Percentiles rank a stretch among this genome's conserved stretches.
Evolutionary conservation across 2,888 invertebrate genomes (phyloP).

Genomic region (Schizotus pectinicornis): DNA sequence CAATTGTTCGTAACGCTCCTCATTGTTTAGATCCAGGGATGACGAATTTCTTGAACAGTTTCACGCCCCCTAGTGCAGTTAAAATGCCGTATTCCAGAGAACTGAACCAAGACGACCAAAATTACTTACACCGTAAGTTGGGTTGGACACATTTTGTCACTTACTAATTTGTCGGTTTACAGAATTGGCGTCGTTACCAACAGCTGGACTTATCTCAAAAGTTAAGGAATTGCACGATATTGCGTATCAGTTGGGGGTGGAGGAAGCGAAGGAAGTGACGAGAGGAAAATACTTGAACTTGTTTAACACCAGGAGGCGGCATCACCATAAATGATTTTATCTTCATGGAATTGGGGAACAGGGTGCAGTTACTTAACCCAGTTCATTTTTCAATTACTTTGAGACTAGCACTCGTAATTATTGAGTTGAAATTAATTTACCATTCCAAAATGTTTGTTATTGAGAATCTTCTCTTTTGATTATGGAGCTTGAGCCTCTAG

Average conservation of each 20-base stretch:
- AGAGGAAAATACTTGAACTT: conserved; percentile 93
- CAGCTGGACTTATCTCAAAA: conserved; percentile 87
- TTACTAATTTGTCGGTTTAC: too few species aligned
- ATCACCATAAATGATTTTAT: too few species aligned
- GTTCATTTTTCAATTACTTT: too few species aligned
- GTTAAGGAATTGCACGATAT: conserved; percentile 93
- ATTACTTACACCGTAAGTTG: conserved; percentile 78
- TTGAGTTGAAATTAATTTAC: too few species aligned
- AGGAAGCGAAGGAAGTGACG: conserved; percentile 96
- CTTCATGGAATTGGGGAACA: too few species aligned
- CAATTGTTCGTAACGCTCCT: neutral
- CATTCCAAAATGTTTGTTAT: too few species aligned
- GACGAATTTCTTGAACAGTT: conserved; percentile 79
- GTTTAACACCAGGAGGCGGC: conserved; percentile 57
- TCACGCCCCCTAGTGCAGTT: conserved; percentile 64
- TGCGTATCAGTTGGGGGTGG: conserved; percentile 91
- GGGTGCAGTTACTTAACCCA: too few species aligned
- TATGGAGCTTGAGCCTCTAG: too few species aligned
- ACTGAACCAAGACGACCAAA: conserved; percentile 75
- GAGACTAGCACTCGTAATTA: too few species aligned
- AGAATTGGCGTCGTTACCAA: conserved; percentile 78
- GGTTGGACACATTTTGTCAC: too few species aligned
- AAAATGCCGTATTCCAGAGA: conserved; percentile 72
- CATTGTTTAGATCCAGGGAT: conserved; percentile 80
- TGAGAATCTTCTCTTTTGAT: too few species aligned